Base-by-base conservation (phyloP, 2,113 vertebrate species). In the Neogobius melanostomus region DNA sequence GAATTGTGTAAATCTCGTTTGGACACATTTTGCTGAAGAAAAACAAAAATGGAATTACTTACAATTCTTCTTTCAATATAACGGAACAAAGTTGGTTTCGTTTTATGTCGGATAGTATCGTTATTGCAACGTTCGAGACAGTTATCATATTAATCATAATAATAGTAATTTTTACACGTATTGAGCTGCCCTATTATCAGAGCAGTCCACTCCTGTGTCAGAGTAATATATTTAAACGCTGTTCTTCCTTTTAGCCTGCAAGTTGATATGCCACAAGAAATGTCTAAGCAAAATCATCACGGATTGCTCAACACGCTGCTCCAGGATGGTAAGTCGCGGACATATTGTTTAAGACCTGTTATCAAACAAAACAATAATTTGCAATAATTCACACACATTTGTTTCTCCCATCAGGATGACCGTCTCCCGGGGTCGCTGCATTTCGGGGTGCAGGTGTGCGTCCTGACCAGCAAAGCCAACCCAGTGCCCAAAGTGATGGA, bases 241-340 rank as follows among this genome's bases (percentile, higher is more conserved):
- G 8, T 54, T 62, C 61, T 56, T 57, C 0, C 48, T 87, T 80
- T 69, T 74, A 99, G 98, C 90, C 52, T 99, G 98, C 89, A 98
- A 98, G 88, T 88, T 97, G 84, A 94, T 94, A 71, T 99, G 97
- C 87, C 98, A 99, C 91, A 98, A 95, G 90, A 99, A 98, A 81
- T 99, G 98, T 47, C 85, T 97, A 68, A 81, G 62, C 72, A 97
- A 95, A 89, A 94, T 98, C 71, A 94, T 94, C 71, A 94, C 75
- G 17, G 82, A 81, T 69, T 99, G 97, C 75, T 93, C 92, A 0
- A 94, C 94, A 42, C 87, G 86, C 0, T 83, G 85, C 6, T 80
- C 83, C 15, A 94, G 77, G 56, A 93, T 94, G 95, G 98, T 99
- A 74, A 74, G 89, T 36, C 36, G 46, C 5, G 7, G 5, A 67